A percentile compares a stretch with the other conserved stretches of the same genome.
phyloP scores from a whole-genome alignment of 2,797 vertebrate genomes.

The Poecilia velifera region DNA sequence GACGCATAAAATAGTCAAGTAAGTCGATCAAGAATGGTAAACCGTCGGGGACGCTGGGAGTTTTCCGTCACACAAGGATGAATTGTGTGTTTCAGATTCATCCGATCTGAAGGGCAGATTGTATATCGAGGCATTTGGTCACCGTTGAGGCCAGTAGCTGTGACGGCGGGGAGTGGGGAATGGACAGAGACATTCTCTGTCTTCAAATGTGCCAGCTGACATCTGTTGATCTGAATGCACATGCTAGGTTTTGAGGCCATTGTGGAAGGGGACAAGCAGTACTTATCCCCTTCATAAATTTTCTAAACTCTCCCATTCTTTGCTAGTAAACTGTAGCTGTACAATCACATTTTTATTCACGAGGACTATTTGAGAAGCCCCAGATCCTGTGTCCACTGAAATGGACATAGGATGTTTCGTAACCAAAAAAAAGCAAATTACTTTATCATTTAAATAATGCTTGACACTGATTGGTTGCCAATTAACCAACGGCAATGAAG shows the following conservation, averaged over 20 bases:
- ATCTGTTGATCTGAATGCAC: conserved; percentile 64
- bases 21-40: not conserved
- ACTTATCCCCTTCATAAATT: conserved; percentile 1
- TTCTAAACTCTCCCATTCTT: conserved; percentile 39
- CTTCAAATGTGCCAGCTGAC: conserved; percentile 62
- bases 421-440: not conserved
- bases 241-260: conserved; percentile 23
- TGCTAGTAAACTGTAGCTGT: not conserved
- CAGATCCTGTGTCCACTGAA: not conserved
- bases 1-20: not conserved
- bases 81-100: not conserved
- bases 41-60: not conserved
- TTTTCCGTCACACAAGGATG: not conserved
- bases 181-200: conserved; percentile 55
- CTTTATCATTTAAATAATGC: not conserved
- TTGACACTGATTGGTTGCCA: not conserved
- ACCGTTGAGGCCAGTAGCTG: conserved; percentile 26
- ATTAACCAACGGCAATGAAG: not conserved
- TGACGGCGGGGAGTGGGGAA: not conserved
- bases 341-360: not conserved
- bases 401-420: not conserved
- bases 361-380: not conserved
- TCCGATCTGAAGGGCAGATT: conserved; percentile 22
- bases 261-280: conserved; percentile 23
- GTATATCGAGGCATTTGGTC: conserved; percentile 35